These are phyloP conservation scores for Idaea straminata DNA, from an alignment of 2,888 invertebrate genomes.

Conservation along the genomic window DNA sequence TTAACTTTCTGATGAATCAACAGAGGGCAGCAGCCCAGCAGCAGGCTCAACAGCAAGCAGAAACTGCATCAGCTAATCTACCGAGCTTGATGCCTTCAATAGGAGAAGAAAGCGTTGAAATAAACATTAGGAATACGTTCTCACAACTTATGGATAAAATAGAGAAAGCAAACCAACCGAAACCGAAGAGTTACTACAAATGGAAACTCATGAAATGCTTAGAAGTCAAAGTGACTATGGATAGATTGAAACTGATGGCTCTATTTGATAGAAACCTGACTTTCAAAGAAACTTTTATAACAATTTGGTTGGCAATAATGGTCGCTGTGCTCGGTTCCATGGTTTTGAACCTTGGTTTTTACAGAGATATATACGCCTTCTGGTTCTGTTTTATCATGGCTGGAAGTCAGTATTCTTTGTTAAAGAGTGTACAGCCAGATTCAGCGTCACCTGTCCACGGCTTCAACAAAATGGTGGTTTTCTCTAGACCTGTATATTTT, in stretches of 20 bases:
- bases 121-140: slow-evolving; percentile 78
- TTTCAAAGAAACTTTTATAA: slow-evolving; percentile 88
- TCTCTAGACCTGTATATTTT: slow-evolving; percentile 96
- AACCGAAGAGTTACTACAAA: slow-evolving; percentile 85
- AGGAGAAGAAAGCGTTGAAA: slow-evolving; percentile 79
- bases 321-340: slow-evolving; percentile 93
- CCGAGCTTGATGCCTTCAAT: slow-evolving; percentile 75
- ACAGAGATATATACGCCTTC: slow-evolving; percentile 95
- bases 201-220: slow-evolving; percentile 84
- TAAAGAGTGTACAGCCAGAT: slow-evolving; percentile 99
- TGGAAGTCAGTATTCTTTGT: slow-evolving; percentile 96
- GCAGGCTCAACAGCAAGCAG: slow-evolving; percentile 49
- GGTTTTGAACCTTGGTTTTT: slow-evolving; percentile 91
- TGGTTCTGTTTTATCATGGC: slow-evolving; percentile 99
- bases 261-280: slow-evolving; percentile 95
- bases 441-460: slow-evolving; percentile 99
- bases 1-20: slow-evolving; percentile 69
- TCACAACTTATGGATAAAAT: slow-evolving; percentile 78
- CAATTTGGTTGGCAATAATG: slow-evolving; percentile 89
- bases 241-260: slow-evolving; percentile 94
- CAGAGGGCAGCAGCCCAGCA: slow-evolving; percentile 59
- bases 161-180: slow-evolving; percentile 75
- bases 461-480: slow-evolving; percentile 96
- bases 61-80: slow-evolving; percentile 54
- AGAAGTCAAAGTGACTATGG: slow-evolving; percentile 92